A percentile compares a stretch with the other conserved stretches of the same genome.
Conservation (phyloP, 1,140 invertebrate species). For the Rhopalosiphum padi region DNA sequence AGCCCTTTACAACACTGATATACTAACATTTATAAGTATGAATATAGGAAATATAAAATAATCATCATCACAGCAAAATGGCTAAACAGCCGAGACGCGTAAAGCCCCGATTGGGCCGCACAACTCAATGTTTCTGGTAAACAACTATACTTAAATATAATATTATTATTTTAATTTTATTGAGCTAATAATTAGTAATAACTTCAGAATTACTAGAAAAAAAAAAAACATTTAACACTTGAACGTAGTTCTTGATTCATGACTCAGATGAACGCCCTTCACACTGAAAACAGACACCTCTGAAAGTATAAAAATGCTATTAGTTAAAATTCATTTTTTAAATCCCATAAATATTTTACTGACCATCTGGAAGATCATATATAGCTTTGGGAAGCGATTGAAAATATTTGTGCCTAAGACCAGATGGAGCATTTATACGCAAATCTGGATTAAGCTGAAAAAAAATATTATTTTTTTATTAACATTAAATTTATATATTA, state of each 20-base stretch:
- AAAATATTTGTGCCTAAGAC: constrained; percentile 91
- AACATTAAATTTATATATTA: constrained; percentile 1
- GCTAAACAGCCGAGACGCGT: constrained; percentile 36
- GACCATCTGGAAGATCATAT: constrained; percentile 89
- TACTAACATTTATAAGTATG: constrained; percentile 55
- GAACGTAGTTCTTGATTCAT: constrained; percentile 66
- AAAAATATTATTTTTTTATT: constrained; percentile 58
- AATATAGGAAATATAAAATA: constrained; percentile 57
- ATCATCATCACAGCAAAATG: constrained; percentile 57
- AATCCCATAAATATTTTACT: constrained; percentile 62
- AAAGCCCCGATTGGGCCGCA: constrained; percentile 26
- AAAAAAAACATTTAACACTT: constrained; percentile 42
- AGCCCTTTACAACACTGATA: constrained; percentile 45
- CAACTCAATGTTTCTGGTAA: constrained; percentile 58
- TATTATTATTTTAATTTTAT: constrained; percentile 52
- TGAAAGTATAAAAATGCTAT: constrained; percentile 67
- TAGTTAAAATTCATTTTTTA: background rate
- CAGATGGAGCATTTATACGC: constrained; percentile 85
- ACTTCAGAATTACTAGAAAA: constrained; percentile 39
- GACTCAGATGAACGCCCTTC: constrained; percentile 80
- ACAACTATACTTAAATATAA: constrained; percentile 51
- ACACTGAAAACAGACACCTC: constrained; percentile 92
- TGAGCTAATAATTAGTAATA: constrained; percentile 56
- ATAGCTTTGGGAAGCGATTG: constrained; percentile 85
- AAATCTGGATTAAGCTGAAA: constrained; percentile 83